Evolutionary conservation across 2,113 vertebrate genomes (phyloP).

Genomic region (Cardinalis cardinalis): DNA sequence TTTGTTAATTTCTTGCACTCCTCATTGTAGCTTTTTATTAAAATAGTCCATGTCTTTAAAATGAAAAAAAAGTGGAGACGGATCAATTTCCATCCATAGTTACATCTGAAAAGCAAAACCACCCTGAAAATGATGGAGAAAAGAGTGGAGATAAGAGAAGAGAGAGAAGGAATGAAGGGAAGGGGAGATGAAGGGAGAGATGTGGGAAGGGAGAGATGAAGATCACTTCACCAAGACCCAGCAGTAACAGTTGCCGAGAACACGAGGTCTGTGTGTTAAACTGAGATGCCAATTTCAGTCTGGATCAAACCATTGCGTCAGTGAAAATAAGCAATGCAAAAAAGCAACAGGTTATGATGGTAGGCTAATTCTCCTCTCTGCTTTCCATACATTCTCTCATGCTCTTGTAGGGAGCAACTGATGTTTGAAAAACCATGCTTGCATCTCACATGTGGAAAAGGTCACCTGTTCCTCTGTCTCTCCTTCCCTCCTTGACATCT

Average conservation of each 20-base stretch:
- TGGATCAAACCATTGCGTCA: neutral
- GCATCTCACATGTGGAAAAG: conserved; percentile 48
- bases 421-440: conserved; percentile 39
- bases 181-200: neutral
- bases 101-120: conserved; percentile 45
- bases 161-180: neutral
- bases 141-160: neutral
- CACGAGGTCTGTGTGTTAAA: neutral
- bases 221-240: neutral
- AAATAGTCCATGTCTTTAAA: conserved; percentile 24
- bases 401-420: neutral
- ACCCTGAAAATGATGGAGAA: neutral
- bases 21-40: neutral
- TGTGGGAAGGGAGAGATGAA: neutral
- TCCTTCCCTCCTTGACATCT: conserved; percentile 53
- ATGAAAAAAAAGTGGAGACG: conserved; percentile 6
- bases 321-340: conserved; percentile 19
- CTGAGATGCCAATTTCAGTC: conserved; percentile 29
- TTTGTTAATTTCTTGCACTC: conserved; percentile 5
- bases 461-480: conserved; percentile 32
- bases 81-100: conserved; percentile 29
- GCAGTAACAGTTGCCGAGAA: neutral
- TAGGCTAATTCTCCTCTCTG: neutral
- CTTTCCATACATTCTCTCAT: neutral
- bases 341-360: neutral